These are phyloP conservation scores for Anniella stebbinsi DNA, from an alignment of 2,797 vertebrate genomes.

Conservation along the genomic window DNA sequence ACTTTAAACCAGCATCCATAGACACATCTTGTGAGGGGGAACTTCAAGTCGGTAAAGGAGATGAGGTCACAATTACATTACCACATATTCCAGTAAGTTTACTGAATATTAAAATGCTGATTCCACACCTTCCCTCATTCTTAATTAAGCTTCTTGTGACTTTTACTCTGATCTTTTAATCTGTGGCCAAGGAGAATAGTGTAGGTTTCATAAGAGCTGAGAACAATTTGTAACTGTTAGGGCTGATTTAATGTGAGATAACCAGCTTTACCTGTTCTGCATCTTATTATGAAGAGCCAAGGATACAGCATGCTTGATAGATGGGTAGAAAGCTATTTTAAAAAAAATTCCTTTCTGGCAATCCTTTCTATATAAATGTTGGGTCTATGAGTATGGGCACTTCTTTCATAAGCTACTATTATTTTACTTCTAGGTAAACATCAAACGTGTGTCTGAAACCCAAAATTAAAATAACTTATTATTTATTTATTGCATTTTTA, in stretches of 20 bases:
- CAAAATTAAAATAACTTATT: too few species aligned
- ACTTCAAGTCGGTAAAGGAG: conserved; percentile 98
- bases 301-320: background rate
- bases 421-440: background rate
- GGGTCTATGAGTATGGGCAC: background rate
- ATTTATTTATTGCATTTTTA: too few species aligned
- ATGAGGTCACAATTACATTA: conserved; percentile 97
- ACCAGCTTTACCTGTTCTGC: background rate
- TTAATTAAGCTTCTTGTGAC: background rate
- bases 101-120: background rate
- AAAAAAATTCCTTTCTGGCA: background rate
- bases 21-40: conserved; percentile 97
- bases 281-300: background rate
- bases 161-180: conserved; percentile 3
- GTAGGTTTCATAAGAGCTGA: background rate
- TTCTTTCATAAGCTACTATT: background rate
- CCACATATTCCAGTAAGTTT: conserved; percentile 94
- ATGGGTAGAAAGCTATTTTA: background rate
- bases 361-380: background rate
- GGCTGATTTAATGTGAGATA: background rate
- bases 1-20: conserved; percentile 98
- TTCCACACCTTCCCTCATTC: background rate
- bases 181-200: background rate
- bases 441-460: background rate
- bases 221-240: background rate